Conservation (phyloP, 2,797 vertebrate genomes). For the Morus bassanus region DNA sequence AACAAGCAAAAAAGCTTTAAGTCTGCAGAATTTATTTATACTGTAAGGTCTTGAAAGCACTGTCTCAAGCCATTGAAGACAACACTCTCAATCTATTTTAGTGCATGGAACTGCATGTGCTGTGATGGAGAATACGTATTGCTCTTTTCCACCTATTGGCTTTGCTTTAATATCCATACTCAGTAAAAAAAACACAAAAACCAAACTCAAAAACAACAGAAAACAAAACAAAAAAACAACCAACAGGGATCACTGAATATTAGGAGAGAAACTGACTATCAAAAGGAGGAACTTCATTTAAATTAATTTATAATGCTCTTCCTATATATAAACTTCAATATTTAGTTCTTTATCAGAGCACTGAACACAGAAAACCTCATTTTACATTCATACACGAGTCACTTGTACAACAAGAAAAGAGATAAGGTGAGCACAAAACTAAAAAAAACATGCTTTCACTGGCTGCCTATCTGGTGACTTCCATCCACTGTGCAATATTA, state of each 20-base stretch:
- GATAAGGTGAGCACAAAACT: not conserved
- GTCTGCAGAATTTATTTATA: slow-evolving; percentile 34
- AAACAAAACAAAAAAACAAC: not conserved
- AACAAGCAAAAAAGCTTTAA: slow-evolving; percentile 17
- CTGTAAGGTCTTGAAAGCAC: slow-evolving; percentile 4
- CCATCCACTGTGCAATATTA: not conserved
- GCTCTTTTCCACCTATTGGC: not conserved
- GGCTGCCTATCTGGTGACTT: not conserved
- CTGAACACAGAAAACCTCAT: not conserved
- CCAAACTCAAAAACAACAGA: too few relatives aligned
- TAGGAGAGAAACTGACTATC: not conserved
- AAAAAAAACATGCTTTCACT: not conserved
- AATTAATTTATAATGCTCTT: not conserved
- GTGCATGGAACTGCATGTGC: not conserved
- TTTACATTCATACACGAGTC: not conserved
- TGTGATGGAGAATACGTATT: not conserved
- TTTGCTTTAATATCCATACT: not conserved
- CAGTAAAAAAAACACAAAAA: not conserved
- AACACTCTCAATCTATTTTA: slow-evolving; percentile 2
- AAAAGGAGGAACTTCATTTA: not conserved
- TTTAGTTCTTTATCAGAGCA: not conserved
- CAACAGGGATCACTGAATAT: not conserved
- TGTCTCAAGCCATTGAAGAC: slow-evolving; percentile 4
- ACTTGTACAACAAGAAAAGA: not conserved
- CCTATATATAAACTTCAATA: not conserved